A percentile compares a stretch with the other conserved stretches of the same genome.
phyloP scores from a whole-genome alignment of 2,888 invertebrate genomes.

The Drosophila meridiana region DNA sequence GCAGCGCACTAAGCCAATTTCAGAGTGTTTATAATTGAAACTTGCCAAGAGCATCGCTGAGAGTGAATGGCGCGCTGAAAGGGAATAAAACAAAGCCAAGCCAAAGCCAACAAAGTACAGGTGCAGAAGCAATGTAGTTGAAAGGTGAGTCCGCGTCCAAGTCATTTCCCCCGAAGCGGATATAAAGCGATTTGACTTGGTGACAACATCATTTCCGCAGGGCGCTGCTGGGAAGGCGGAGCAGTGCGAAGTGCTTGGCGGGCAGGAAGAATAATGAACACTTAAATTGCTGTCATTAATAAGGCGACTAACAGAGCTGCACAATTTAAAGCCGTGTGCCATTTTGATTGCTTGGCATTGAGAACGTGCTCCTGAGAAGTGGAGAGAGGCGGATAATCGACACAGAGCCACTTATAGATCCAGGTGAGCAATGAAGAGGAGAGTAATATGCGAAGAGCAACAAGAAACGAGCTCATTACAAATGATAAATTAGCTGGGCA shows the following conservation, averaged over 20 bases:
- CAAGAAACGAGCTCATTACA: slow-evolving; percentile 32
- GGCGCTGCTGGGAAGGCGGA: slow-evolving; percentile 8
- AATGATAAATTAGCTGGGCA: slow-evolving; percentile 39
- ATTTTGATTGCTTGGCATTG: slow-evolving; percentile 31
- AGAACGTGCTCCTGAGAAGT: slow-evolving; percentile 14
- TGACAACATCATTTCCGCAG: slow-evolving; percentile 70
- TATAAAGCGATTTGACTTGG: slow-evolving; percentile 68
- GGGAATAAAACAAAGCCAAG: slow-evolving; percentile 17
- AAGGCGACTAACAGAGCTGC: slow-evolving; percentile 36
- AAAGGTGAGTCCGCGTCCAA: slow-evolving; percentile 40
- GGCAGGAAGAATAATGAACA: slow-evolving; percentile 39
- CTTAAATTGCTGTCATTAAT: slow-evolving; percentile 56
- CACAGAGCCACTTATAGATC: background rate
- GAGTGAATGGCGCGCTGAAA: slow-evolving; percentile 4
- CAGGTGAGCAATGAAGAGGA: slow-evolving; percentile 7
- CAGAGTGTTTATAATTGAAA: slow-evolving; percentile 68
- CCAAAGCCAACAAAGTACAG: slow-evolving; percentile 3
- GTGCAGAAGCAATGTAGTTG: slow-evolving; percentile 23
- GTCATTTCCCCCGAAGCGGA: slow-evolving; percentile 55
- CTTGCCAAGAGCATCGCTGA: slow-evolving; percentile 18
- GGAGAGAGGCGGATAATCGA: slow-evolving; percentile 13
- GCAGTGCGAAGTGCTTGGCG: slow-evolving; percentile 22
- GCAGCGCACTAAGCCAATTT: slow-evolving; percentile 62
- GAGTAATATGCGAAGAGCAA: background rate
- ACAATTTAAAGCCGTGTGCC: slow-evolving; percentile 24